Percentiles rank a stretch among this genome's conserved stretches.
phyloP scores from a whole-genome alignment of 2,888 invertebrate species.

The Athalia cordata region DNA sequence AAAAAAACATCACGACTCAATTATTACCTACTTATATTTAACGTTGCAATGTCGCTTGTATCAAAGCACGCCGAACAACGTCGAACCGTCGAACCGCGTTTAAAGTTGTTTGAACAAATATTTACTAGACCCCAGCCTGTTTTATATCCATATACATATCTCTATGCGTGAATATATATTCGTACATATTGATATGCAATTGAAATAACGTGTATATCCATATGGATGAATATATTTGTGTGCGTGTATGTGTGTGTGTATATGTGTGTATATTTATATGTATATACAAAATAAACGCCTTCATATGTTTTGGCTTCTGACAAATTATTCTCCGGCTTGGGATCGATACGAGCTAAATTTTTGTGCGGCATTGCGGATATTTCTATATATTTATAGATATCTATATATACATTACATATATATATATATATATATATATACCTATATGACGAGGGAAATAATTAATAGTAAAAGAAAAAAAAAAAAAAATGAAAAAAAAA shows the following conservation, averaged over 20 bases:
- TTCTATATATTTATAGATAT: conserved; percentile 33
- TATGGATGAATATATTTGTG: neutral
- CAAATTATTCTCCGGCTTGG: conserved; percentile 56
- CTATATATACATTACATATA: neutral
- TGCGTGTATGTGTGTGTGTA: neutral
- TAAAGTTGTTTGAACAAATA: conserved; percentile 23
- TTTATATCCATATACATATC: conserved; percentile 37
- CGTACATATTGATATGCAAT: conserved; percentile 20
- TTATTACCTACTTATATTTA: neutral
- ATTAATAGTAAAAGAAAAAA: conserved; percentile 12
- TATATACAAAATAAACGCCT: conserved; percentile 61
- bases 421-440: conserved; percentile 41
- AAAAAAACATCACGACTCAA: neutral
- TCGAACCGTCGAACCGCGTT: conserved; percentile 17
- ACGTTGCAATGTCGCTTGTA: conserved; percentile 28
- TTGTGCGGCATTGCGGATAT: conserved; percentile 47
- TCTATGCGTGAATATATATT: conserved; percentile 50
- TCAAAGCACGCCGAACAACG: conserved; percentile 24
- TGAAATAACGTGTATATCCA: neutral
- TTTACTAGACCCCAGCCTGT: conserved; percentile 42
- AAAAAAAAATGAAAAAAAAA: conserved; percentile 44
- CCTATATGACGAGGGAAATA: conserved; percentile 46
- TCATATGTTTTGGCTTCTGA: conserved; percentile 72
- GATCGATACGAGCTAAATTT: conserved; percentile 52
- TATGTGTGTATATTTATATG: conserved; percentile 20